Evolutionary conservation across 2,797 vertebrate species (phyloP), one percentile per base, ranked within the genome.

Genomic region (Pseudomugil tenellus): DNA sequence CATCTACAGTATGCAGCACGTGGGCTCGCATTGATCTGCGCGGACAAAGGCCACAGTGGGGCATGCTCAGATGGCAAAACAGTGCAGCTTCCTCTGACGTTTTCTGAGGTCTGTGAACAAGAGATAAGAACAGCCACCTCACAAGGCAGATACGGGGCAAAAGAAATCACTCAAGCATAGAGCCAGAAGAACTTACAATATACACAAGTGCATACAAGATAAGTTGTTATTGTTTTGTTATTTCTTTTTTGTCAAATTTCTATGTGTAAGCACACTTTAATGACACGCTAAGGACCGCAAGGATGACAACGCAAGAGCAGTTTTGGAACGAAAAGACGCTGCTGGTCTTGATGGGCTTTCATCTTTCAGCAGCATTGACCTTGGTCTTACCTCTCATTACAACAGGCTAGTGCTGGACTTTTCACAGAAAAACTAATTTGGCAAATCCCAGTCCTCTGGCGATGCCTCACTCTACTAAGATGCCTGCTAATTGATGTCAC

Each of bases 371-470:
- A 80, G 86, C 83, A 68, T 67, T 91, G 92, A 92, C 94, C 92
- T 94, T 93, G 92, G 80, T 79, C 79, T 94, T 92, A 94, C 93
- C 91, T 87, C 76, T 89, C 83, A 87, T 90, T 87, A 88, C 84
- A 87, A 81, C 81, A 73, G 29, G 65, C 81, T 79, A 84, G 87
- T 82, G 76, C 83, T 63, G 73, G 51, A 79, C 73, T 84, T 84
- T 82, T 81, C 70, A 67, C 25, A 69, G 61, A 80, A 88, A 88
- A 90, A 83, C 79, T 84, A 80, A 85, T 77, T 84, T 84, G 51
- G 80, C 65, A 84, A 84, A 85, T 88, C 81, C 80, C 85, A 84
- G 86, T 90, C 80, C 79, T 76, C 54, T 11, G 28, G 73, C 79
- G 77, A 72, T 52, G 69, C 64, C 46, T 79, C 71, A 77, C 79